Evolutionary conservation across 2,113 vertebrate genomes (phyloP), one percentile per base, ranked within the genome.

Genomic region (Thamnophis sirtalis): DNA sequence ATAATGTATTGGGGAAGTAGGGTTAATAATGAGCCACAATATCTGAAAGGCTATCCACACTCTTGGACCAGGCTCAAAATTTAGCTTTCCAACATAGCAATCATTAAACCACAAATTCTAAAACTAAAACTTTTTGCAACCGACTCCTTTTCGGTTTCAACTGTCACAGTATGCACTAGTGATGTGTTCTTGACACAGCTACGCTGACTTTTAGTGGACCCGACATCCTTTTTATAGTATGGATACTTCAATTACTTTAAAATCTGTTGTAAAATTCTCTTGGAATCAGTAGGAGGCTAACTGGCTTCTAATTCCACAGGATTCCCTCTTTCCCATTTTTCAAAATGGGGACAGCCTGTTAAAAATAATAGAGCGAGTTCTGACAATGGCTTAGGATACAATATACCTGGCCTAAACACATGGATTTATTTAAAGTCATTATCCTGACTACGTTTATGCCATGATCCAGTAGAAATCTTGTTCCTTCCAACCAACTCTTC

Each of bases 21-120:
- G 86, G 95, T 90, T 92, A 89, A 95, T 68, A 93, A 60, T 48
- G 92, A 33, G 55, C 84, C 89, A 17, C 92, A 10, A 10, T 4
- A 53, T 80, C 68, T 22, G 33, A n/a, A 90, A 86, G 86, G 2
- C 90, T 93, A 53, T 73, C 13, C 1, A 54, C 58, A 54, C 92
- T 38, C 89, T 95, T 93, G 22, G 63, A 63, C 4, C 33, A 33
- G 17, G 28, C 63, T 63, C 3, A 15, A 26, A 8, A 43, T 84
- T 15, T 48, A 50, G 33, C 3, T 60, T 38, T 51, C 26, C 54
- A 48, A 17, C n/a, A 60, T 43, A 80, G 33, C 33, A 9, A 7
- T 80, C 17, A 43, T 80, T 80, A 80, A 80, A 9, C 33, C 73
- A 80, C 73, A 80, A 80, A 80, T 43, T 21, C 73, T 21, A 19